Percentiles rank a stretch among this genome's conserved stretches.
phyloP scores from a whole-genome alignment of 2,888 invertebrate genomes.

The Scaptomyza cyrtandrae region DNA sequence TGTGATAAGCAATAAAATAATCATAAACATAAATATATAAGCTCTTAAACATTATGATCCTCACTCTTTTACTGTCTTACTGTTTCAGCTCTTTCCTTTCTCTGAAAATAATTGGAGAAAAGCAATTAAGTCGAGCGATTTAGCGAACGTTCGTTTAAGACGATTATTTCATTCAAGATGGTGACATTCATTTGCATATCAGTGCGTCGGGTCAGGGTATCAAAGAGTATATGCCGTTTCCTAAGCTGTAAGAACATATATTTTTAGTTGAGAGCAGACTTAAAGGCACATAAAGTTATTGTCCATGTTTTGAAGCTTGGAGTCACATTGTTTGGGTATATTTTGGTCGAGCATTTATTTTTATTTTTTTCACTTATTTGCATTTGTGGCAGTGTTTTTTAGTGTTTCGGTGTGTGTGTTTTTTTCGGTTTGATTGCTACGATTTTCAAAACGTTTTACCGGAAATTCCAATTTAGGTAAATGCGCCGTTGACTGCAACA shows the following conservation, averaged over 20 bases:
- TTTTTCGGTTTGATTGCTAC: constrained; percentile 73
- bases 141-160: constrained; percentile 71
- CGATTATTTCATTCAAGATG: constrained; percentile 80
- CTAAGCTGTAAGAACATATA: not conserved
- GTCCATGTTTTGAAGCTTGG: too few relatives aligned
- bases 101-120: constrained; percentile 43
- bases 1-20: constrained; percentile 41
- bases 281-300: not conserved
- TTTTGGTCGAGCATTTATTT: constrained; percentile 6
- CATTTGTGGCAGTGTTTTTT: constrained; percentile 38
- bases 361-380: constrained; percentile 25
- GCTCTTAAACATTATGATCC: constrained; percentile 25
- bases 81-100: not conserved
- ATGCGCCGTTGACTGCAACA: constrained; percentile 79
- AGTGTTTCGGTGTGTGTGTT: constrained; percentile 46
- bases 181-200: constrained; percentile 82
- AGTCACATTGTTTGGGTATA: constrained; percentile 3
- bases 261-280: too few relatives aligned
- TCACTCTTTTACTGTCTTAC: not conserved
- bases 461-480: constrained; percentile 84
- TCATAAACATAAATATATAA: constrained; percentile 49
- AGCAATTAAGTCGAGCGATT: constrained; percentile 72
- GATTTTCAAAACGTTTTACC: constrained; percentile 81
- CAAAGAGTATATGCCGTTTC: constrained; percentile 2
- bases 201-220: constrained; percentile 46